Evolutionary conservation across 2,113 vertebrate species (phyloP).

Genomic region (Cololabis saira): DNA sequence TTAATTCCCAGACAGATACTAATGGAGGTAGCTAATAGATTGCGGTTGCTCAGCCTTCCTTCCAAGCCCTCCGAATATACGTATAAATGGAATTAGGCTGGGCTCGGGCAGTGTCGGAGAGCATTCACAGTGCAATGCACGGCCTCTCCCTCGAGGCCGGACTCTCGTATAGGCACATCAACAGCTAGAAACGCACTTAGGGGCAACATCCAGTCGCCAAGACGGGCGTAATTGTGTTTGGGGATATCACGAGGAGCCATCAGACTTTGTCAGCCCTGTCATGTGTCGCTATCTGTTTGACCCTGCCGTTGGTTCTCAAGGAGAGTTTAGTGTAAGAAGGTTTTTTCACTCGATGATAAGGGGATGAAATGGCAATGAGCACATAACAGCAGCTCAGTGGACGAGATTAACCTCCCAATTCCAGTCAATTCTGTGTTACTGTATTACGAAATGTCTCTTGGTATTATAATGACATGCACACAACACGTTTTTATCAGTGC

Average conservation of each 20-base stretch:
- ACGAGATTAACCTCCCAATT: slow-evolving; percentile 48
- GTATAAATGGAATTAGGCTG: slow-evolving; percentile 79
- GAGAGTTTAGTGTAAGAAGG: slow-evolving; percentile 27
- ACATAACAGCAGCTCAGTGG: slow-evolving; percentile 53
- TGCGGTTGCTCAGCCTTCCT: slow-evolving; percentile 76
- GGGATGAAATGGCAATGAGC: slow-evolving; percentile 45
- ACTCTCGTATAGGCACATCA: slow-evolving; percentile 68
- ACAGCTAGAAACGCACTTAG: slow-evolving; percentile 70
- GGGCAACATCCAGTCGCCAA: slow-evolving; percentile 44
- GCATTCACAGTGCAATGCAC: slow-evolving; percentile 38
- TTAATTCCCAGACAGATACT: slow-evolving; percentile 84
- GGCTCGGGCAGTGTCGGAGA: slow-evolving; percentile 55
- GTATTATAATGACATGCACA: no score
- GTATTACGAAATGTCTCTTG: no score
- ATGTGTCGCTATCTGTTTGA: slow-evolving; percentile 28
- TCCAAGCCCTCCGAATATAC: slow-evolving; percentile 74
- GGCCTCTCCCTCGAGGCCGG: slow-evolving; percentile 51
- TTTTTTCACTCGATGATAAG: slow-evolving; percentile 42
- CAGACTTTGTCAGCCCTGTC: slow-evolving; percentile 9
- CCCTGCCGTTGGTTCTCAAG: slow-evolving; percentile 40
- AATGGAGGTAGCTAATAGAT: slow-evolving; percentile 84
- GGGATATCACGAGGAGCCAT: slow-evolving; percentile 27
- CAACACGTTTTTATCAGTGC: not conserved
- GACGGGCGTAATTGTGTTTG: slow-evolving; percentile 49
- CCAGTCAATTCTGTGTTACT: slow-evolving; percentile 15